These are phyloP conservation scores for Rachycentron canadum DNA, from an alignment of 2,797 vertebrate genomes.

Conservation along the genomic window DNA sequence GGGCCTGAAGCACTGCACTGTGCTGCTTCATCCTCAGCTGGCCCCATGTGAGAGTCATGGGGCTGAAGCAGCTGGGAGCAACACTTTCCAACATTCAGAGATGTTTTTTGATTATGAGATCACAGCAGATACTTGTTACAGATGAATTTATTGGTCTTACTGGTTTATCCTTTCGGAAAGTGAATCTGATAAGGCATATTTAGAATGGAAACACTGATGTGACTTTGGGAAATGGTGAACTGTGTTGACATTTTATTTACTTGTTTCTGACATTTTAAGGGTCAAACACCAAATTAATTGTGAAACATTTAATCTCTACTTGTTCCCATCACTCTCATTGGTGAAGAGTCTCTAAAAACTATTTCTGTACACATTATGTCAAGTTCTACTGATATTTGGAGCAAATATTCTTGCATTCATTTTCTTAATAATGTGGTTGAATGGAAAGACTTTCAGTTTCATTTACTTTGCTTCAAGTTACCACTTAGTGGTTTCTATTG, in stretches of 20 bases:
- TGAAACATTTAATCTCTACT: too few relatives aligned
- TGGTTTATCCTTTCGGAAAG: neutral
- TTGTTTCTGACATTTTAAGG: too few relatives aligned
- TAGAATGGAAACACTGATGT: neutral
- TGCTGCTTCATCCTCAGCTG: slow-evolving; percentile 43
- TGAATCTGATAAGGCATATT: neutral
- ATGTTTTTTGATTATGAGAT: neutral
- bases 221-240: neutral
- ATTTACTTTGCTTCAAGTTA: too few relatives aligned
- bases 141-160: neutral
- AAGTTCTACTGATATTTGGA: too few relatives aligned
- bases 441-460: too few relatives aligned
- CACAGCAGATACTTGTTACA: neutral
- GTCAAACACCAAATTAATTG: too few relatives aligned
- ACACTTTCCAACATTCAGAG: neutral
- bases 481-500: too few relatives aligned
- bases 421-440: too few relatives aligned
- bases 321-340: too few relatives aligned
- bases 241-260: neutral
- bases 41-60: slow-evolving; percentile 73
- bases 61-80: slow-evolving; percentile 44
- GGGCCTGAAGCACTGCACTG: slow-evolving; percentile 14
- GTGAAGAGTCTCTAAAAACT: too few relatives aligned
- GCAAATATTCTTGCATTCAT: too few relatives aligned
- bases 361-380: too few relatives aligned